Evolutionary conservation across 2,797 vertebrate species (phyloP), one percentile per base, ranked within the genome.

Genomic region (Melanotaenia nigrans): DNA sequence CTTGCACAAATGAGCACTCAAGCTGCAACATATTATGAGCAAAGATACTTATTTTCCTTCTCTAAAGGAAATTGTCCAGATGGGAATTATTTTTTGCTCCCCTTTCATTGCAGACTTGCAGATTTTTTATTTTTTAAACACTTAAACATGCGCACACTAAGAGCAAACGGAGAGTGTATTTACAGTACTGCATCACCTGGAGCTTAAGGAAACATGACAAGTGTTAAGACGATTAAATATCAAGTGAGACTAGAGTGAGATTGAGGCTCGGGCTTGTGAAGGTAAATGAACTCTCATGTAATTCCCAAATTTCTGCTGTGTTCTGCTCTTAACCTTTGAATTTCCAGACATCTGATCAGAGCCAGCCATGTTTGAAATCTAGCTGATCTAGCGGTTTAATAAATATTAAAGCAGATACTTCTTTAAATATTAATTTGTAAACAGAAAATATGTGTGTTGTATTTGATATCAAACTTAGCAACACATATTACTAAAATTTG

Each of bases 331-430:
- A 40, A 6, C 4, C 35, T 68, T 66, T 32, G 32, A 59, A 61
- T 83, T 30, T 70, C 54, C 18, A 47, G 1, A 77, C 64, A 54
- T 71, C 16, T 51, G 47, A 67, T 71, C 51, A 49, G 35, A 64
- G 14, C 5, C 20, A 45, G 2, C 4, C 4, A 0, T 57, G 28
- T 3, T 45, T 6, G 13, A 54, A 58, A 59, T 70, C 18, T 33
- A 60, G 56, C 24, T 16, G 5, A 49, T 69, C 58, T 7, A 16
- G 18, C 32, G 3, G 28, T 51, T 60, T 42, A 25, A 63, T 64
- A 1, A 56, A 49, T 70, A 45, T 63, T 35, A 12, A 1, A 77
- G 16, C 33, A 56, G 14, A 28, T 40, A 7, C 53, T 30, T 45
- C 18, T 45, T 45, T 8, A 45, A 45, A 45, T 45, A 45, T 45